phyloP scores from a whole-genome alignment of 2,113 vertebrate genomes.

The Odobenus rosmarus region DNA sequence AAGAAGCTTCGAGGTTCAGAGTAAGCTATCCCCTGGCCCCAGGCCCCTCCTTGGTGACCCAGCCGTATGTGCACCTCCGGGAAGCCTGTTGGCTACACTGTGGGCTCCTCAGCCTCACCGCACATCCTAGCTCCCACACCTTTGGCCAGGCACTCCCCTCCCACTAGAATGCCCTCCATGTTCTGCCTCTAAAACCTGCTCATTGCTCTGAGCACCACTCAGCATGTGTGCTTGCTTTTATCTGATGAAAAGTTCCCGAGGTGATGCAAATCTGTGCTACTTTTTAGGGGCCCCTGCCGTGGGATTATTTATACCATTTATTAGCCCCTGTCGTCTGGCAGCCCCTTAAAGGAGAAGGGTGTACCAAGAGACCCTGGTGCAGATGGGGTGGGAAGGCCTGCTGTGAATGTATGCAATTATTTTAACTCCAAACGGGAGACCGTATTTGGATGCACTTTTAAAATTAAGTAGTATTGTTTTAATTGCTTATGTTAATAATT shows the following conservation, averaged over 20 bases:
- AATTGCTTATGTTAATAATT: background rate
- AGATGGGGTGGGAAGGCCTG: background rate
- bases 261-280: background rate
- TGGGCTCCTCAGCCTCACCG: background rate
- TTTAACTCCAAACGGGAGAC: background rate
- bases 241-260: background rate
- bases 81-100: background rate
- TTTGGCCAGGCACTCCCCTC: too few species aligned
- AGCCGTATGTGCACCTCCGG: rapidly evolving
- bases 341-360: background rate
- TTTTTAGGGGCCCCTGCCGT: too few species aligned
- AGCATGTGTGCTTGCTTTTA: background rate
- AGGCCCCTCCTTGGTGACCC: background rate
- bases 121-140: background rate
- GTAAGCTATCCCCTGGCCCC: background rate
- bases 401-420: background rate
- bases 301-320: background rate
- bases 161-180: background rate
- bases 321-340: background rate
- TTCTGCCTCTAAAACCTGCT: background rate
- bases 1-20: background rate
- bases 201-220: rapidly evolving
- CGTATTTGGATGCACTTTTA: background rate
- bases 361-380: background rate
- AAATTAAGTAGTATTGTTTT: background rate